Evolutionary conservation across 2,113 vertebrate species (phyloP), one percentile per base, ranked within the genome.

Genomic region (Hiodon alosoides): DNA sequence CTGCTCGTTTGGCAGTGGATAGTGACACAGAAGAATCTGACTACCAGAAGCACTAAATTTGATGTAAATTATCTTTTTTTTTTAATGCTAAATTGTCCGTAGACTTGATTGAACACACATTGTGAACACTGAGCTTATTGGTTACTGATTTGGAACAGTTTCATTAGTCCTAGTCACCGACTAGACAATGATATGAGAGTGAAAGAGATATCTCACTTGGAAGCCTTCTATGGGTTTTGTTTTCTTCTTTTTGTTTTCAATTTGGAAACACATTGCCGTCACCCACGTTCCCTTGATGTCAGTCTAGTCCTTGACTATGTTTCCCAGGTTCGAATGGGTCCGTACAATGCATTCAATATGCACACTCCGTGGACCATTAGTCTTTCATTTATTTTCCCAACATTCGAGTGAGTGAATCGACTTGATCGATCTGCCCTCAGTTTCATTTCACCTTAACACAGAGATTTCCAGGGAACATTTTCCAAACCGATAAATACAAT

Each of bases 381-480:
- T 84, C 79, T 85, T 87, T 86, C 74, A 83, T 82, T 69, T n/a
- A 16, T 71, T 79, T 4, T n/a, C 60, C 54, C 17, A 6, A 51
- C 4, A 54, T 62, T 52, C 14, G 67, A 71, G 75, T 77, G 62
- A 69, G 71, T 50, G 71, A 72, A n/a, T 6, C 55, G 48, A 60
- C 80, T 72, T 55, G 65, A 72, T 74, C 78, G 71, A 53, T 79
- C 72, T 73, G 59, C 71, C 64, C 80, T 83, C 77, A 46, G 69
- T 75, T 68, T 60, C 31, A 59, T 52, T 80, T 81, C 16, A 62
- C 4, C 51, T 57, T 8, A 74, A 62, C 54, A 60, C 46, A 6
- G 65, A 79, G 69, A 76, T 76, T 57, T 65, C 70, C 61, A 13
- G 11, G 58, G 31, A 31, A 31, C 31, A 31, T 31, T 31, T 31